Percentiles rank a stretch among this genome's conserved stretches.
Evolutionary conservation across 2,888 invertebrate species (phyloP).

Genomic region (Perizoma flavofasciatum): DNA sequence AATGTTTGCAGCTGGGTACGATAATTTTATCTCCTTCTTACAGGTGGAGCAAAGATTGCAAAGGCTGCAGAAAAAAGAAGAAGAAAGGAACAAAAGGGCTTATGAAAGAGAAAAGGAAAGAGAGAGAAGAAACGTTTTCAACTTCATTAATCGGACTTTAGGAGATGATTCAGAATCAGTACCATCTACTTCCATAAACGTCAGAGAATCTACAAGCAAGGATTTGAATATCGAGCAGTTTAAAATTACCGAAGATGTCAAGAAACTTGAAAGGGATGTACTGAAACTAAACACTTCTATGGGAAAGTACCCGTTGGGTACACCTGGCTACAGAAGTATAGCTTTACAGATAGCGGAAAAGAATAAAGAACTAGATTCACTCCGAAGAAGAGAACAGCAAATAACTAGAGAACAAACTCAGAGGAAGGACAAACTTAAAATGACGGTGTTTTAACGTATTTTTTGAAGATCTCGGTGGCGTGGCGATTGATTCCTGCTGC

Average conservation of each 20-base stretch:
- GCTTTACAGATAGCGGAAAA: constrained; percentile 84
- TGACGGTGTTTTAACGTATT: constrained; percentile 87
- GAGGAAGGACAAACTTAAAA: constrained; percentile 89
- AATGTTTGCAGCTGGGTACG: no score
- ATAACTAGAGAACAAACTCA: constrained; percentile 88
- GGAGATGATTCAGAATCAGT: constrained; percentile 56
- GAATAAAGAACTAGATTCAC: constrained; percentile 83
- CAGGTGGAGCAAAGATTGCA: constrained; percentile 87
- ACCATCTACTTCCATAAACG: constrained; percentile 45
- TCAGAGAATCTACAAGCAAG: constrained; percentile 84
- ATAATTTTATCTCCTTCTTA: background rate
- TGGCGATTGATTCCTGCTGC: no score
- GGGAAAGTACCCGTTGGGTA: constrained; percentile 84
- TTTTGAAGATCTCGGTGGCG: background rate
- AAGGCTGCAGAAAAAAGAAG: constrained; percentile 86
- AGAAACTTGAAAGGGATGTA: constrained; percentile 87
- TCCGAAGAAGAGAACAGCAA: constrained; percentile 85
- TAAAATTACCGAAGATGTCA: constrained; percentile 88
- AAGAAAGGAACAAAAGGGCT: constrained; percentile 84
- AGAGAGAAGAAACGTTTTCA: constrained; percentile 88
- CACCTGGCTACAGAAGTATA: constrained; percentile 85
- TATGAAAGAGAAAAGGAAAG: constrained; percentile 86
- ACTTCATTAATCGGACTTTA: constrained; percentile 88
- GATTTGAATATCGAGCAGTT: constrained; percentile 89
- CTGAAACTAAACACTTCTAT: constrained; percentile 86